phyloP scores from a whole-genome alignment of 2,113 vertebrate species.

The Tragelaphus scriptus region DNA sequence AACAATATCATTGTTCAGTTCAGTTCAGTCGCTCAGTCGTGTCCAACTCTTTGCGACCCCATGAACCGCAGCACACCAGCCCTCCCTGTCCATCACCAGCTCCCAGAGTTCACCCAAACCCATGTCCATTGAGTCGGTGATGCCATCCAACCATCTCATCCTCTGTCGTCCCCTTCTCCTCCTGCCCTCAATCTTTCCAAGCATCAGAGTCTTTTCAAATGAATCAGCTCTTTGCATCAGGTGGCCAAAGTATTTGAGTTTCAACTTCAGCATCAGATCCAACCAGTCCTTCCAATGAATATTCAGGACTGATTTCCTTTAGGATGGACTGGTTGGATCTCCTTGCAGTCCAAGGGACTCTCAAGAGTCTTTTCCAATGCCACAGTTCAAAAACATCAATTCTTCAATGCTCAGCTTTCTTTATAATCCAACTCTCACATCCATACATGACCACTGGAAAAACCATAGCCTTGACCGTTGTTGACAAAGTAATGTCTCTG shows the following conservation, averaged over 20 bases:
- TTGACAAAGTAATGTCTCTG: neutral
- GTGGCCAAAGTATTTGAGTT: neutral
- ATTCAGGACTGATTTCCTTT: neutral
- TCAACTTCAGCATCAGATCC: neutral
- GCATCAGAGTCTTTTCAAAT: neutral
- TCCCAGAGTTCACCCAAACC: neutral
- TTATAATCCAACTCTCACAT: too few relatives aligned
- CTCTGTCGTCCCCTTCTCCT: neutral
- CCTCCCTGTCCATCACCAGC: neutral
- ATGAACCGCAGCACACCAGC: neutral
- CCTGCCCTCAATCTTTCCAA: neutral
- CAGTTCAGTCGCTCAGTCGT: neutral
- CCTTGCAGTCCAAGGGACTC: too few relatives aligned
- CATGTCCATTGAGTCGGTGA: neutral
- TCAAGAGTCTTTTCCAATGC: too few relatives aligned
- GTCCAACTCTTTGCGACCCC: neutral
- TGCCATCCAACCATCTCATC: neutral
- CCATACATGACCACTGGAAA: too few relatives aligned
- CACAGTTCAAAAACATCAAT: too few relatives aligned
- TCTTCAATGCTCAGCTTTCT: too few relatives aligned
- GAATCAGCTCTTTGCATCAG: neutral
- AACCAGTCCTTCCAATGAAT: neutral
- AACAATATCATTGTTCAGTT: neutral
- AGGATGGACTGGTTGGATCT: too few relatives aligned
- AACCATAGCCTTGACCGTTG: too few relatives aligned